Conservation (phyloP, 2,888 invertebrate species). For the Phoenoteleia sp. region DNA sequence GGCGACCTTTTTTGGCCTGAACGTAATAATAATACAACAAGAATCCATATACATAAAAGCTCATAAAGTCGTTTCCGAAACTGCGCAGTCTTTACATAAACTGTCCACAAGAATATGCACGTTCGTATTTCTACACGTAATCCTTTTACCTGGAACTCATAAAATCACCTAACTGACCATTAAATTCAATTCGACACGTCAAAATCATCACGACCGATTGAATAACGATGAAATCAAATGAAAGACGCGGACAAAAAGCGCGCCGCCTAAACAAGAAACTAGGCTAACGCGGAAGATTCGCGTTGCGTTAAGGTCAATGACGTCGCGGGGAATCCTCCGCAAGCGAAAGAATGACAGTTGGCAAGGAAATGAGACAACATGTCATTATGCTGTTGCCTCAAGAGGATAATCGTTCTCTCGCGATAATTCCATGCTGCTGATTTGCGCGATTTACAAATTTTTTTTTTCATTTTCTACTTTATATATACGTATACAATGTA, state of each 20-base stretch:
- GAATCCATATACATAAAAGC: too few relatives aligned
- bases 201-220: slow-evolving; percentile 6
- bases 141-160: too few relatives aligned
- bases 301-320: slow-evolving; percentile 15
- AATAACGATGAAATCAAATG: slow-evolving; percentile 24
- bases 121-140: too few relatives aligned
- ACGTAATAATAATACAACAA: too few relatives aligned
- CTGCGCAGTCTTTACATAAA: too few relatives aligned
- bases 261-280: neutral
- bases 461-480: too few relatives aligned
- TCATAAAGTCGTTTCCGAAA: too few relatives aligned
- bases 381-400: slow-evolving; percentile 4
- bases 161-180: too few relatives aligned
- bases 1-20: too few relatives aligned
- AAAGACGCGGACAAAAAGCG: neutral
- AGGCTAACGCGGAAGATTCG: slow-evolving; percentile 23
- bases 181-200: neutral
- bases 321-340: neutral
- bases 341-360: slow-evolving; percentile 22
- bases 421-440: slow-evolving; percentile 48
- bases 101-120: too few relatives aligned
- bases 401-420: slow-evolving; percentile 23
- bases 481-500: too few relatives aligned
- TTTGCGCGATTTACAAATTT: too few relatives aligned
- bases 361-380: slow-evolving; percentile 14